These are phyloP conservation scores for Cactoblastis cactorum DNA, from an alignment of 2,888 invertebrate genomes.

Conservation along the genomic window DNA sequence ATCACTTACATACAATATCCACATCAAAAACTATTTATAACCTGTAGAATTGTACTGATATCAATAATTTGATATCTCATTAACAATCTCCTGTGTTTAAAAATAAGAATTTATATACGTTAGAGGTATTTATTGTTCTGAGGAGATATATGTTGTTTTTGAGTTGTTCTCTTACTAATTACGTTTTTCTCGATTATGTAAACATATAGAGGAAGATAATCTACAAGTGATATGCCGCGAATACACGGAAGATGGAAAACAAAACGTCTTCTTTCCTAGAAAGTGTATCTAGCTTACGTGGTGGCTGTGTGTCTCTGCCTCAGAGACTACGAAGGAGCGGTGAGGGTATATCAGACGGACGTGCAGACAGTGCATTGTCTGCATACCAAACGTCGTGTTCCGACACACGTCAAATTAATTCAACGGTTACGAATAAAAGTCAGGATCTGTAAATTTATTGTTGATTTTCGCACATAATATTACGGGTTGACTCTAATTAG, in stretches of 20 bases:
- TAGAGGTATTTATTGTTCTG: too few relatives aligned
- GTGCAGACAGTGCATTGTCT: slow-evolving; percentile 26
- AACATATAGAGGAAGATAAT: not conserved
- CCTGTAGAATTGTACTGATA: too few relatives aligned
- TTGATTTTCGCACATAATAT: not conserved
- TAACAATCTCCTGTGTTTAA: too few relatives aligned
- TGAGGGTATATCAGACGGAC: slow-evolving; percentile 23
- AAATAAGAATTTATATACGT: too few relatives aligned
- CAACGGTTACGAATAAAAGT: slow-evolving; percentile 20
- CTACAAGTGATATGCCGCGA: not conserved
- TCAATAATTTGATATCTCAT: too few relatives aligned
- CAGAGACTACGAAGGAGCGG: not conserved
- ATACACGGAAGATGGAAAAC: not conserved
- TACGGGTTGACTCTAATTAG: too few relatives aligned
- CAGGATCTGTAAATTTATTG: slow-evolving; percentile 15
- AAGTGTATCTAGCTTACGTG: not conserved
- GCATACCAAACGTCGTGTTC: slow-evolving; percentile 55
- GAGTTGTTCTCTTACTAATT: not conserved
- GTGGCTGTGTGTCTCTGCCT: not conserved
- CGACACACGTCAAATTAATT: slow-evolving; percentile 58
- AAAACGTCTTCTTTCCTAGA: not conserved
- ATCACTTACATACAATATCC: too few relatives aligned
- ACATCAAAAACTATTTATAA: too few relatives aligned
- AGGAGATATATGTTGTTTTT: not conserved
- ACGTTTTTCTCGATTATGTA: too few relatives aligned